Conservation (phyloP, 2,797 vertebrate genomes). For the Smutsia temminckii region DNA sequence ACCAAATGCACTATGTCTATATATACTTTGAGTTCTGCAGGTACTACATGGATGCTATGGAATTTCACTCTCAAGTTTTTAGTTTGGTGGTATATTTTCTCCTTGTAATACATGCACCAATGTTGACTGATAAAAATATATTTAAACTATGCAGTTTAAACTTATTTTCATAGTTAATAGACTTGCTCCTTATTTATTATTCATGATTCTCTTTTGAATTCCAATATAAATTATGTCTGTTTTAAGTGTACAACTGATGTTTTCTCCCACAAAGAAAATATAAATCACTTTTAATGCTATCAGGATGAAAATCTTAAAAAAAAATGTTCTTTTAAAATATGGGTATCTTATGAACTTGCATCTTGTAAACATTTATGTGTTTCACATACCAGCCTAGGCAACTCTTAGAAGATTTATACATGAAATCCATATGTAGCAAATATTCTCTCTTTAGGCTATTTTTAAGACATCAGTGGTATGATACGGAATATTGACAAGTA, state of each 20-base stretch:
- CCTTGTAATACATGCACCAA: neutral
- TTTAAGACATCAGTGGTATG: neutral
- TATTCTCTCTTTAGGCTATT: neutral
- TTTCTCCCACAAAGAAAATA: neutral
- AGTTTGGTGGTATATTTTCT: neutral
- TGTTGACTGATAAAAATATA: neutral
- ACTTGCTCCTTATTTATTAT: neutral
- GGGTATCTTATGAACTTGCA: neutral
- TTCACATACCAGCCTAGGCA: neutral
- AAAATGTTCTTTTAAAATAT: neutral
- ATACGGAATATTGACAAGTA: neutral
- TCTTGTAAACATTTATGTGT: neutral
- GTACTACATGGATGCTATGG: accelerated
- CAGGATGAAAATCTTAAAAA: neutral
- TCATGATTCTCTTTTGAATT: neutral
- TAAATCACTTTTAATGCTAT: neutral
- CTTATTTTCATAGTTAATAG: neutral
- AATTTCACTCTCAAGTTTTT: neutral
- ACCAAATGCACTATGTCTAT: neutral
- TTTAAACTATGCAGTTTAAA: neutral
- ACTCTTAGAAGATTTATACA: neutral
- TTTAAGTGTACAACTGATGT: neutral
- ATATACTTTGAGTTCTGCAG: neutral
- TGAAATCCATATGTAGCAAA: neutral
- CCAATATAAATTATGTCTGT: neutral